Evolutionary conservation across 53 echinoderm and acorn worm species (phyloP).

Genomic region (Glandiceps talaboti): DNA sequence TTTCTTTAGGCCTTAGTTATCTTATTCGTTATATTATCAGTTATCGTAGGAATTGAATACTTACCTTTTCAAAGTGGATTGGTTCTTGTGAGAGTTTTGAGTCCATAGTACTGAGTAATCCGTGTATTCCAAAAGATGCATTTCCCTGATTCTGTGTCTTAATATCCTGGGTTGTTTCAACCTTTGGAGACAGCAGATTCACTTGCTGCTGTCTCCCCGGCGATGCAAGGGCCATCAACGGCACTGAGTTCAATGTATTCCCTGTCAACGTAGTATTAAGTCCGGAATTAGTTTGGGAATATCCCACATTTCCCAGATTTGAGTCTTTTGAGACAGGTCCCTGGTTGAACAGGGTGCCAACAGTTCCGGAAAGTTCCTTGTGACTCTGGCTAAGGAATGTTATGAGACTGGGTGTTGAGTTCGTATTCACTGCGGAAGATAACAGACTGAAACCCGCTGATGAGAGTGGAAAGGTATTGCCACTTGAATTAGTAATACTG

Average conservation of each 20-base stretch:
- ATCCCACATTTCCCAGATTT: background rate
- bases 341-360: background rate
- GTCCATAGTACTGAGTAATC: background rate
- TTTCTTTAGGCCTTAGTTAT: too few species aligned
- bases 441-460: background rate
- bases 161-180: background rate
- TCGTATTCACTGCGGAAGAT: background rate
- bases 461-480: background rate
- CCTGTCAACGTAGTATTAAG: background rate
- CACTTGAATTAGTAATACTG: background rate
- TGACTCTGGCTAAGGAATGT: background rate
- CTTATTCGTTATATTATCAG: too few species aligned
- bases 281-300: background rate
- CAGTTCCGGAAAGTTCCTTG: background rate
- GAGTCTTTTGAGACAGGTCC: background rate
- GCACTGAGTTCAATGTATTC: background rate
- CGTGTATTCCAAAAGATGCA: background rate
- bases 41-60: too few species aligned
- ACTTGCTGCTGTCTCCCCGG: background rate
- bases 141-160: background rate
- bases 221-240: background rate
- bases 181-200: background rate
- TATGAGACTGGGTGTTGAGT: background rate
- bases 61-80: background rate
- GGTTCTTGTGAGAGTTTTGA: background rate